Percentiles rank a stretch among this genome's conserved stretches.
Evolutionary conservation across 2,113 vertebrate genomes (phyloP).

Genomic region (Psephotus haematonotus): DNA sequence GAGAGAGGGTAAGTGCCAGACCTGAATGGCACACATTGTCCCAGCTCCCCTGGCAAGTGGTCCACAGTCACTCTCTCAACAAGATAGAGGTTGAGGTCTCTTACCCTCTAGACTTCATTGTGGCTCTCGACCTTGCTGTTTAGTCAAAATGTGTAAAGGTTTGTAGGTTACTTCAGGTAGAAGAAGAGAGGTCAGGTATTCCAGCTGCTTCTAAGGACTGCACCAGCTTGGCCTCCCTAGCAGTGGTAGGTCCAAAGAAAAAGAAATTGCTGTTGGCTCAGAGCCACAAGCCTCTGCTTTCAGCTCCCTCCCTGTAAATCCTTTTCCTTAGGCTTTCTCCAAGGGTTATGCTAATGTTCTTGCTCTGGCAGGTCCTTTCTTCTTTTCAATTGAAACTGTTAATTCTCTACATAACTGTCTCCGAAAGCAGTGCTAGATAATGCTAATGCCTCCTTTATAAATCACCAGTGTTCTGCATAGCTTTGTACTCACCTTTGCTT

Average conservation of each 20-base stretch:
- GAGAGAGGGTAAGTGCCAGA: background rate
- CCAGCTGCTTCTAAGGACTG: fast-evolving
- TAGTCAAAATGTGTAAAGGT: background rate
- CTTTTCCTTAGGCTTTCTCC: constrained; percentile 3
- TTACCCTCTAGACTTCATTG: background rate
- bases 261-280: background rate
- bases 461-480: constrained; percentile 23
- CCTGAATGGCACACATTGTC: background rate
- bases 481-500: constrained; percentile 56
- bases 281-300: background rate
- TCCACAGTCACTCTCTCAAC: background rate
- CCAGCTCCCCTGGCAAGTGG: background rate
- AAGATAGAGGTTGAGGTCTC: background rate
- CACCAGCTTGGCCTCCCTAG: background rate
- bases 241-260: background rate
- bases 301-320: background rate
- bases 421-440: constrained; percentile 35
- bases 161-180: background rate
- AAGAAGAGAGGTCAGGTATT: background rate
- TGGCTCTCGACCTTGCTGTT: background rate
- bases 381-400: constrained; percentile 5
- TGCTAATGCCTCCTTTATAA: constrained; percentile 40
- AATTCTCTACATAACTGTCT: constrained; percentile 3
- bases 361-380: constrained; percentile 16
- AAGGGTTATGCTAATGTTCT: constrained; percentile 26